phyloP scores from a whole-genome alignment of 2,113 vertebrate species.

The Pogonocichla stellata region DNA sequence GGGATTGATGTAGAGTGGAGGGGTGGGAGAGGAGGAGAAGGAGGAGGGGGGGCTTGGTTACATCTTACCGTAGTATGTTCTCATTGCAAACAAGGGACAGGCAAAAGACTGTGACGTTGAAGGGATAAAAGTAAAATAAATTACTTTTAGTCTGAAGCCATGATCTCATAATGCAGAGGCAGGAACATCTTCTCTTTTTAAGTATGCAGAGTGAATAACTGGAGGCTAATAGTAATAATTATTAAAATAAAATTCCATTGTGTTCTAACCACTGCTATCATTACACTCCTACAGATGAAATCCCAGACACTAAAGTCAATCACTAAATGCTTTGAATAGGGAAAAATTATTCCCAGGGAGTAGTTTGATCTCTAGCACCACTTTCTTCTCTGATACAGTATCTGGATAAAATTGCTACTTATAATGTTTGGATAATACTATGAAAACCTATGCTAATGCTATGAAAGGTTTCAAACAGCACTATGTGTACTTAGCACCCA shows the following conservation, averaged over 20 bases:
- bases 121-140: background rate
- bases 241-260: background rate
- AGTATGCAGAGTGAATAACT: background rate
- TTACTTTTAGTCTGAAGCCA: background rate
- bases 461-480: background rate
- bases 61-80: background rate
- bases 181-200: background rate
- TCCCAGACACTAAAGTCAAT: background rate
- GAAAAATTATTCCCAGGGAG: background rate
- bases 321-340: background rate
- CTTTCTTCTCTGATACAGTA: background rate
- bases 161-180: background rate
- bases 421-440: background rate
- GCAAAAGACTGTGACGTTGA: background rate
- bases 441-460: background rate
- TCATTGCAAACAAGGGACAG: background rate
- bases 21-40: background rate
- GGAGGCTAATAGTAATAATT: background rate
- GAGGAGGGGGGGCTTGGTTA: rapidly evolving
- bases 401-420: background rate
- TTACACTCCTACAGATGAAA: background rate
- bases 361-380: background rate
- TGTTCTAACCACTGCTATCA: background rate
- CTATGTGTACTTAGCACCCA: background rate
- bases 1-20: rapidly evolving